phyloP scores from a whole-genome alignment of 1,140 invertebrate species.

The Dinoponera quadriceps region DNA sequence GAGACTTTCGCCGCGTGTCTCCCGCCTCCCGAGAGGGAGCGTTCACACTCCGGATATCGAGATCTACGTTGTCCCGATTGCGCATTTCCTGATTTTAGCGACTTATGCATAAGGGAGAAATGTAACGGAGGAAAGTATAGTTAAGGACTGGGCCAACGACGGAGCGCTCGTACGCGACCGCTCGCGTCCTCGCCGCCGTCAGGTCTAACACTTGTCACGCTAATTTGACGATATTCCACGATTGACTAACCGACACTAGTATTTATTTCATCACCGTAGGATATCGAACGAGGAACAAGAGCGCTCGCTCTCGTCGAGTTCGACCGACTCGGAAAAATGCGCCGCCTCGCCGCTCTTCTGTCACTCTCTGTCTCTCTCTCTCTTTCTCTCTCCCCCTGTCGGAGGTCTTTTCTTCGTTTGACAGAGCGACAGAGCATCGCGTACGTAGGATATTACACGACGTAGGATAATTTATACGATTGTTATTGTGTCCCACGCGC shows the following conservation, averaged over 20 bases:
- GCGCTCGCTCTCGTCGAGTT: constrained; percentile 2
- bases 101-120: constrained; percentile 17
- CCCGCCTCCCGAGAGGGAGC: too few species aligned
- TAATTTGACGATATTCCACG: constrained; percentile 61
- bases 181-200: neutral
- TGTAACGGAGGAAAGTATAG: neutral
- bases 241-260: constrained; percentile 40
- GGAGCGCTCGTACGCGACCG: neutral
- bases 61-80: constrained; percentile 1
- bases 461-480: constrained; percentile 67
- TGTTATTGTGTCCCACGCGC: constrained; percentile 34
- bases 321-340: constrained; percentile 3
- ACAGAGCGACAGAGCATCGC: neutral
- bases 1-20: neutral
- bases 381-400: neutral
- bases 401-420: constrained; percentile 22
- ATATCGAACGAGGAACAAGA: constrained; percentile 28
- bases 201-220: constrained; percentile 11
- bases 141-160: neutral
- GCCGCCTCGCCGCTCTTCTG: neutral
- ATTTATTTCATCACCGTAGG: constrained; percentile 63
- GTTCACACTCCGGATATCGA: neutral
- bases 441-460: constrained; percentile 25
- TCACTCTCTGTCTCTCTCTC: neutral
- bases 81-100: constrained; percentile 33